These are phyloP conservation scores for Cyphomyrmex costatus DNA, from an alignment of 1,140 invertebrate species.

Conservation along the genomic window DNA sequence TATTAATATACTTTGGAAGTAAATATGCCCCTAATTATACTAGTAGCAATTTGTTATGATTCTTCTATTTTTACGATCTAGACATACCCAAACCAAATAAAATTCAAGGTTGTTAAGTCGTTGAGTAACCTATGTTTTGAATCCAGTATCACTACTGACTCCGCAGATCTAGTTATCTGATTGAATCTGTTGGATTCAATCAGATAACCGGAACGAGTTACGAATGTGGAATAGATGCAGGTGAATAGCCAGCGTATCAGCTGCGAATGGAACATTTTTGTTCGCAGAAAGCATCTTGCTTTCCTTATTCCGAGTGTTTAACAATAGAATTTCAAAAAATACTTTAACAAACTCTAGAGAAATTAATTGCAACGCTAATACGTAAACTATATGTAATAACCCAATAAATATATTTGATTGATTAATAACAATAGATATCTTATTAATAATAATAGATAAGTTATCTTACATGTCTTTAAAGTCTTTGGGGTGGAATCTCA, in stretches of 20 bases:
- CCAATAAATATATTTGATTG: not conserved
- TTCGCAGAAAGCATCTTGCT: not conserved
- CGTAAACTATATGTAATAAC: not conserved
- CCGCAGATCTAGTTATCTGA: constrained; percentile 24
- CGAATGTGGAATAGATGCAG: constrained; percentile 10
- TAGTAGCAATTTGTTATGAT: not conserved
- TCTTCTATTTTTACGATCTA: not conserved
- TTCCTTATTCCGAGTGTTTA: not conserved
- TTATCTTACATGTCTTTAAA: not conserved
- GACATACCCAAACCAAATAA: not conserved
- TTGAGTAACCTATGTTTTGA: not conserved
- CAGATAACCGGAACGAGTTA: constrained; percentile 36
- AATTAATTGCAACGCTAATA: not conserved
- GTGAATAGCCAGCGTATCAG: not conserved
- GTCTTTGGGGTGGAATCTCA: no score
- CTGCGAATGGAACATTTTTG: not conserved
- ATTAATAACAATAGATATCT: no score
- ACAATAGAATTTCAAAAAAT: not conserved
- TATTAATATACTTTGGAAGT: not conserved
- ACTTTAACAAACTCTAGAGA: not conserved
- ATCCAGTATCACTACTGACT: not conserved
- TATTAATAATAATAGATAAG: not conserved
- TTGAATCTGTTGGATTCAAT: constrained; percentile 18
- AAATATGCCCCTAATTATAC: not conserved
- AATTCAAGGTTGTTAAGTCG: constrained; percentile 25